These are phyloP conservation scores for Henicopernis longicauda DNA, from an alignment of 2,113 vertebrate species.

Conservation along the genomic window DNA sequence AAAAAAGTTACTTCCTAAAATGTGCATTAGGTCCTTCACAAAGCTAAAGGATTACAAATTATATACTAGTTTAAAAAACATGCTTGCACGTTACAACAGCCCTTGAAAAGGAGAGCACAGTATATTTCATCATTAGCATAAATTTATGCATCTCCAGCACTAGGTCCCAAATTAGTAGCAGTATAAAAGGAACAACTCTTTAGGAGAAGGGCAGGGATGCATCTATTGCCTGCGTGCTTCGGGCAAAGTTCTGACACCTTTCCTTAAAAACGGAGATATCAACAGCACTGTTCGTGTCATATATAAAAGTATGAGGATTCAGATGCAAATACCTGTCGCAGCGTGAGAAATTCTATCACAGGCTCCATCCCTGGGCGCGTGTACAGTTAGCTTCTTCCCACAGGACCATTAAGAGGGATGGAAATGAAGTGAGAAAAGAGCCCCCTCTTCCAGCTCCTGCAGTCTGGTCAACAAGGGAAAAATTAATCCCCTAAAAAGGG, in stretches of 20 bases:
- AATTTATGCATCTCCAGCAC: neutral
- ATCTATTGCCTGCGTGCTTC: neutral
- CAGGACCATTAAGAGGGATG: neutral
- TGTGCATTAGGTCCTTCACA: too few species aligned
- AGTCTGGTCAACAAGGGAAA: neutral
- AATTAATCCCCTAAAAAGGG: neutral
- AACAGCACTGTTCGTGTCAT: neutral
- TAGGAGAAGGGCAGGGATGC: neutral
- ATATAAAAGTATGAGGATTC: accelerated
- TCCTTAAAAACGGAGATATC: neutral
- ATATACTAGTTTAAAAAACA: too few species aligned
- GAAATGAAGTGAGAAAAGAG: neutral
- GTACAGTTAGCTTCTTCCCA: neutral
- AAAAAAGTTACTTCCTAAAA: too few species aligned
- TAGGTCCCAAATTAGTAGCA: neutral
- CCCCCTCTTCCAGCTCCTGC: neutral
- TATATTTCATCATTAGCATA: too few species aligned
- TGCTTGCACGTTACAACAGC: too few species aligned
- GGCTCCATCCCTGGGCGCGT: neutral
- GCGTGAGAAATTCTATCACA: accelerated
- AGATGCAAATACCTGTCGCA: neutral
- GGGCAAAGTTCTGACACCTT: neutral
- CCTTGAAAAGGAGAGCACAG: too few species aligned
- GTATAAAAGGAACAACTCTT: neutral
- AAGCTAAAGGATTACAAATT: too few species aligned